Evolutionary conservation across 2,888 invertebrate genomes (phyloP).

Genomic region (Chaitophorus viminalis): DNA sequence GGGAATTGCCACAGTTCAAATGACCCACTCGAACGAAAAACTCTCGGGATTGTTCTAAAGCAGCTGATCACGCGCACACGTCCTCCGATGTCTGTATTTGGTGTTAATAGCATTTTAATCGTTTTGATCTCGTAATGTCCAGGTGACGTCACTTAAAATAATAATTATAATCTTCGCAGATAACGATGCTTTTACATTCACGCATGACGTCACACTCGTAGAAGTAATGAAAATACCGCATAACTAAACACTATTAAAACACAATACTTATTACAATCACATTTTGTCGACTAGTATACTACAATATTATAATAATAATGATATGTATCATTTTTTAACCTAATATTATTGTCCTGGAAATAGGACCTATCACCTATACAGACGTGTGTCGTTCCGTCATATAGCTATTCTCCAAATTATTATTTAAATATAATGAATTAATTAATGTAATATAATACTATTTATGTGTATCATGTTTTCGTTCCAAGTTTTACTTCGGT

Average conservation of each 20-base stretch:
- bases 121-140: conserved; percentile 5
- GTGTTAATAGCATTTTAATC: conserved; percentile 22
- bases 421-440: too few species aligned
- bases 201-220: background rate
- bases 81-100: conserved; percentile 34
- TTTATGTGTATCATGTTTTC: too few species aligned
- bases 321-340: too few species aligned
- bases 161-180: background rate
- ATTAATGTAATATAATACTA: too few species aligned
- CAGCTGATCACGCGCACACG: background rate
- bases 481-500: too few species aligned
- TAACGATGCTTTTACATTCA: background rate
- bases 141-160: conserved; percentile 33
- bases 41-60: background rate
- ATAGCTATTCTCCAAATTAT: too few species aligned
- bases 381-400: too few species aligned
- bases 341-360: too few species aligned
- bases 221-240: background rate
- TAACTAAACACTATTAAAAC: too few species aligned
- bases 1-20: background rate
- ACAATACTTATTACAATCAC: background rate
- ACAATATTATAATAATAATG: background rate
- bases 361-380: too few species aligned
- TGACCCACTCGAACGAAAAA: background rate
- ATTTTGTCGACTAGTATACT: background rate